Evolutionary conservation across 2,113 vertebrate species (phyloP), one percentile per base, ranked within the genome.

Genomic region (Xyliphius kryptos): DNA sequence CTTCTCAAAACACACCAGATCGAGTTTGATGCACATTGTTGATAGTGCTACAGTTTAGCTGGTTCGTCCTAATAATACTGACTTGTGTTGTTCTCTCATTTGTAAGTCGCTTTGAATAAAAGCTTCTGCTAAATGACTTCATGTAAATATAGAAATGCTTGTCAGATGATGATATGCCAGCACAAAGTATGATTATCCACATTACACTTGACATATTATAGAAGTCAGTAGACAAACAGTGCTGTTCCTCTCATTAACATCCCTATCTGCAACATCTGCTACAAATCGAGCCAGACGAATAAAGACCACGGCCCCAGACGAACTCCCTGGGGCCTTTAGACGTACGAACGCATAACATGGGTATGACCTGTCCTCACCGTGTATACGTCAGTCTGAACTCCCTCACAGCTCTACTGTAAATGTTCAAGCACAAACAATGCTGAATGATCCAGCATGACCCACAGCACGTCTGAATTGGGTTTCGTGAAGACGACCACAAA

Each of bases 401-500:
- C 26, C n/a, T 9, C 6, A 46, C 8, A 14, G 38, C n/a, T 62
- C 15, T 51, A 56, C 7, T 71, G 32, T 36, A 57, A 67, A 40
- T 58, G 21, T 52, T 19, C 66, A 63, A 63, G 9, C 17, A n/a
- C 38, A 19, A 32, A 40, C 19, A 51, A 60, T 26, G 40, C 20
- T 20, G 15, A 64, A 51, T 36, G 40, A 66, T 51, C 38, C 47
- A 32, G 43, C n/a, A 44, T 51, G 20, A 21, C n/a, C 15, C 26
- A 66, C 20, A 52, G 55, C 13, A 58, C 38, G 36, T 16, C 16
- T 36, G 65, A 5, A 11, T 68, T 15, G 37, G 26, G 5, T 20
- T 1, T 64, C 72, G 61, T 75, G 50, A 77, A 74, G 56, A 75
- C 70, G 70, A 67, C 70, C 67, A 21, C 67, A 58, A 59, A 40